A percentile compares a stretch with the other conserved stretches of the same genome.
phyloP scores from a whole-genome alignment of 2,888 invertebrate genomes.

The Byasa hedistus region DNA sequence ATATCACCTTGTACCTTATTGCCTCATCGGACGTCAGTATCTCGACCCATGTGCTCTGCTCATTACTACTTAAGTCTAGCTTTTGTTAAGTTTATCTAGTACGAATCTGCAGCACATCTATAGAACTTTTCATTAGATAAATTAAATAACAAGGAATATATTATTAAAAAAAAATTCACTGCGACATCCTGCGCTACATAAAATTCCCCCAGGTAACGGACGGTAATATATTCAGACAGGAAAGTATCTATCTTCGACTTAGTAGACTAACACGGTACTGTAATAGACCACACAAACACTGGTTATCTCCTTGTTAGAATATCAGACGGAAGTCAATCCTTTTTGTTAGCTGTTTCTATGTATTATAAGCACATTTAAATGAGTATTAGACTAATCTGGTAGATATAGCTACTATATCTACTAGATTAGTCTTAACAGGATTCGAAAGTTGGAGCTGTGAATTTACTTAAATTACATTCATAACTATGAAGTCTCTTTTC shows the following conservation, averaged over 20 bases:
- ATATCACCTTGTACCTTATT: too few relatives aligned
- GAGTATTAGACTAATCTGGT: neutral
- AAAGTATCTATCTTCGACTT: conserved; percentile 60
- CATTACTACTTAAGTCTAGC: too few relatives aligned
- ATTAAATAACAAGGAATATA: neutral
- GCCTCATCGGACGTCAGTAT: too few relatives aligned
- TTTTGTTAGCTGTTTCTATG: neutral
- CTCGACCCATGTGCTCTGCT: too few relatives aligned
- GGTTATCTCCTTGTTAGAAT: conserved; percentile 36
- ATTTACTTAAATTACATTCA: conserved; percentile 17
- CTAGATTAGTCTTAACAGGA: too few relatives aligned
- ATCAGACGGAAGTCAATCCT: conserved; percentile 16
- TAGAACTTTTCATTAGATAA: neutral
- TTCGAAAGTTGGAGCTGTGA: neutral
- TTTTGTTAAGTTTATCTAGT: too few relatives aligned
- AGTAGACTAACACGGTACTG: conserved; percentile 30
- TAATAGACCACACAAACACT: conserved; percentile 53
- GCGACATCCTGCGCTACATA: conserved; percentile 71
- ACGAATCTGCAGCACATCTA: too few relatives aligned
- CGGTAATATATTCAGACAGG: conserved; percentile 69
- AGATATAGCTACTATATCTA: neutral
- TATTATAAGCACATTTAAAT: too few relatives aligned
- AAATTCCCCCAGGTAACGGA: conserved; percentile 70
- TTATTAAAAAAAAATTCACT: conserved; percentile 52
- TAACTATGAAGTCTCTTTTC: conserved; percentile 4